Evolutionary conservation across 2,888 invertebrate species (phyloP), one percentile per base, ranked within the genome.

Genomic region (Alcis repandata): DNA sequence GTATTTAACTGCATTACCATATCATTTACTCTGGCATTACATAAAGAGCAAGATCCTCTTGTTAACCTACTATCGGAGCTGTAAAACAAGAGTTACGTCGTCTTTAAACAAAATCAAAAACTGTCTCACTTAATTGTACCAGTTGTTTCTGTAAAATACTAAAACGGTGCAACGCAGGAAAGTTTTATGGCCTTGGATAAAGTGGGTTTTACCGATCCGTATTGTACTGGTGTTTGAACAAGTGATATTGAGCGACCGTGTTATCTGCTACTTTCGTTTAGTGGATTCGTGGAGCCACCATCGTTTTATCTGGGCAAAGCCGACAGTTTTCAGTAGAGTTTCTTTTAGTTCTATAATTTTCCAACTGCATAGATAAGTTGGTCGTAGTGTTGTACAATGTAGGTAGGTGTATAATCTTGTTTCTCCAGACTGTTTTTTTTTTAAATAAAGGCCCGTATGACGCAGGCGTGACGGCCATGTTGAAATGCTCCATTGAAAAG

Each of bases 141-240:
- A 38, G 36, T 52, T 52, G 40, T 49, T 40, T 49, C 17, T 48
- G 51, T 69, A 73, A 74, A 73, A 52, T 43, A 59, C 17, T n/a
- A 22, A 65, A 62, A 59, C 41, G 22, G 43, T 58, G 68, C 63
- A 79, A 63, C 49, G 76, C 77, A 77, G 57, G 72, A 71, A 74
- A 72, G 63, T 70, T 15, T 38, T 72, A 68, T 78, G 78, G 65
- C 85, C 86, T 87, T 83, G 84, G 74, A 32, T 17, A 49, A 49
- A 49, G 20, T 49, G 20, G 48, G 74, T 79, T 81, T 78, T 80
- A 69, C 79, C 78, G 46, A 58, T 49, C 59, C 32, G 33, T 56
- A 56, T 58, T 63, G 57, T 51, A 4, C 22, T 38, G 53, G 27
- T 60, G 17, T 60, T 43, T 51, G 54, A 10, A 70, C 72, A 75